Evolutionary conservation across 2,113 vertebrate genomes (phyloP).

Genomic region (Paramormyrops kingsleyae): DNA sequence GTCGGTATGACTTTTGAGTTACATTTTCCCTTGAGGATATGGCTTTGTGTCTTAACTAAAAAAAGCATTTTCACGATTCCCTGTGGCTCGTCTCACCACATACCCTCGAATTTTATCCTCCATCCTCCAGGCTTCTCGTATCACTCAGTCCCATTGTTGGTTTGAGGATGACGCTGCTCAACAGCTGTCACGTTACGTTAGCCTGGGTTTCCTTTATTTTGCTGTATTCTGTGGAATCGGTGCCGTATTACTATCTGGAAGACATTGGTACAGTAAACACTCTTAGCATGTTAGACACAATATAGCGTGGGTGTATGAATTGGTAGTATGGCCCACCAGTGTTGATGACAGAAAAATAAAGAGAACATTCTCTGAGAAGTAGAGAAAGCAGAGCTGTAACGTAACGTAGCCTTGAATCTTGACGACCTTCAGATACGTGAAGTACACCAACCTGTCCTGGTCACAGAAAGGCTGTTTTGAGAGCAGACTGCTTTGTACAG

Average conservation of each 20-base stretch:
- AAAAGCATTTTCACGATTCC: not conserved
- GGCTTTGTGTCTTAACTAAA: not conserved
- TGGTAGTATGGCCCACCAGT: not conserved
- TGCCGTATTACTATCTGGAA: not conserved
- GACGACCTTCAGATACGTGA: not conserved
- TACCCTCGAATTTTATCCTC: not conserved
- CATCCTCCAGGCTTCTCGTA: not conserved
- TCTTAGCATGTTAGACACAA: not conserved
- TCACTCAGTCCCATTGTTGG: not conserved
- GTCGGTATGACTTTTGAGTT: not conserved
- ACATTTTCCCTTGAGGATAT: not conserved
- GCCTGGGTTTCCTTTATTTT: not conserved
- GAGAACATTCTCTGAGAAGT: not conserved
- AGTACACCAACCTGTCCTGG: not conserved
- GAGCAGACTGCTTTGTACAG: not conserved
- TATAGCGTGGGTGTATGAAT: not conserved
- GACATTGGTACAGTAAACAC: not conserved
- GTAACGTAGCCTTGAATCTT: not conserved
- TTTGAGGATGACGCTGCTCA: not conserved
- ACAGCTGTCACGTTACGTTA: not conserved
- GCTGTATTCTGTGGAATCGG: not conserved
- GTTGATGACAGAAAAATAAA: not conserved
- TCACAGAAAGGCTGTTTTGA: not conserved
- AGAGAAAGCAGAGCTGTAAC: not conserved
- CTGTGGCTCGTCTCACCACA: not conserved